Percentiles rank a stretch among this genome's conserved stretches.
Conservation (phyloP, 2,888 invertebrate species). For the Elegia similella region DNA sequence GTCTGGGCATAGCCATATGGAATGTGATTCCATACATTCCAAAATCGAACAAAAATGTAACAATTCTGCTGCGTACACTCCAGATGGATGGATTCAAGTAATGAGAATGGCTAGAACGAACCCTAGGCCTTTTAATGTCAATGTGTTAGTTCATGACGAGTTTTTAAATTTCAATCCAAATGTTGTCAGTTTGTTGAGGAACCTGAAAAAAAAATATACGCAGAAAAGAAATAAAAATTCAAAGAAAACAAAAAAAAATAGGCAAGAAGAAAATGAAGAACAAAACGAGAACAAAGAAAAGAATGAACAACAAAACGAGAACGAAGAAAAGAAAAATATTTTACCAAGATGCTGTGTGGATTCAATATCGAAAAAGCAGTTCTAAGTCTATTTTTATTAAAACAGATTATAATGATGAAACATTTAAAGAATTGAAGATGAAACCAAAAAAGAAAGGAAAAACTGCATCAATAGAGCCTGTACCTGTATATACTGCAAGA, state of each 20-base stretch:
- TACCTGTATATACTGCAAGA: constrained; percentile 5
- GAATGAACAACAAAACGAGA: constrained; percentile 10
- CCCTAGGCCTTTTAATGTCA: neutral
- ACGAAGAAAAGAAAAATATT: constrained; percentile 9
- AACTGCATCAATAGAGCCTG: neutral
- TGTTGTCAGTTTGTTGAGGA: no score
- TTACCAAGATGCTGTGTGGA: constrained; percentile 21
- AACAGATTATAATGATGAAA: constrained; percentile 7
- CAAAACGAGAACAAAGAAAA: neutral
- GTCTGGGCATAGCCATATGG: constrained; percentile 29
- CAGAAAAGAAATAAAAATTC: no score
- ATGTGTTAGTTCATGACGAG: no score
- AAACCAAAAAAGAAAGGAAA: constrained; percentile 8
- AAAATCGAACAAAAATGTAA: constrained; percentile 36
- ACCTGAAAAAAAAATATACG: no score
- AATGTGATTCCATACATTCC: constrained; percentile 33
- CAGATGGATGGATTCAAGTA: constrained; percentile 28
- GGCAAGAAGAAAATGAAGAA: no score
- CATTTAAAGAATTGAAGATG: neutral
- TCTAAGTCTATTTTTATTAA: constrained; percentile 11
- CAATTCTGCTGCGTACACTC: constrained; percentile 34
- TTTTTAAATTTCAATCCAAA: no score
- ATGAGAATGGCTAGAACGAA: constrained; percentile 18
- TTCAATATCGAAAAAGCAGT: constrained; percentile 20
- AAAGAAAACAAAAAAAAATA: no score